Evolutionary conservation across 2,113 vertebrate genomes (phyloP).

Genomic region (Podocnemis expansa): DNA sequence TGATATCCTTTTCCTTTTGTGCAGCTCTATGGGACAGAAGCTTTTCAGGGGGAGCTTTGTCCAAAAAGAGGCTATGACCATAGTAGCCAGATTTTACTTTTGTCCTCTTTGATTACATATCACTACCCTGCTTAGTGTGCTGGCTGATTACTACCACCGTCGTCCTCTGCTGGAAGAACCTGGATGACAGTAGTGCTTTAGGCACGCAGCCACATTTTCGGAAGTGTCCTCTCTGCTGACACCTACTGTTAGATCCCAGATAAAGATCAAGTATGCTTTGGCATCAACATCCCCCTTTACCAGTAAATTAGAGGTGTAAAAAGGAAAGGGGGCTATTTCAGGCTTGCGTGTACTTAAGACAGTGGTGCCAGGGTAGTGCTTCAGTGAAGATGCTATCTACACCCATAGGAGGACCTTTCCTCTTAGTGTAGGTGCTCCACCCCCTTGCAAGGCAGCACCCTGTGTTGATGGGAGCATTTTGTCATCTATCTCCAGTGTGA

Average conservation of each 20-base stretch:
- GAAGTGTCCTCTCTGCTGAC: not conserved
- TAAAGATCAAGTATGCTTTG: not conserved
- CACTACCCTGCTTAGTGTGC: too few relatives aligned
- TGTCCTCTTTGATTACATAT: not conserved
- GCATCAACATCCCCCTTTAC: not conserved
- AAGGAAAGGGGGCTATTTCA: too few relatives aligned
- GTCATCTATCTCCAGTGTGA: too few relatives aligned
- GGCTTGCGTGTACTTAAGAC: too few relatives aligned
- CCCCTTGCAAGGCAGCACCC: too few relatives aligned
- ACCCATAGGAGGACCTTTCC: not conserved
- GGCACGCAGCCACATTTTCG: not conserved
- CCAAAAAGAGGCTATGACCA: not conserved
- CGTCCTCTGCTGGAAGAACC: not conserved
- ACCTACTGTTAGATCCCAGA: not conserved
- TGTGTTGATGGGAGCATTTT: not conserved
- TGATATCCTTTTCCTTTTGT: not conserved
- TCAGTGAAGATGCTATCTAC: not conserved
- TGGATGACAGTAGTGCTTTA: not conserved
- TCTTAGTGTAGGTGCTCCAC: not conserved
- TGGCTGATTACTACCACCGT: too few relatives aligned
- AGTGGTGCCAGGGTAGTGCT: too few relatives aligned
- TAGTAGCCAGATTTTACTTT: not conserved
- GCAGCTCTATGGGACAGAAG: not conserved
- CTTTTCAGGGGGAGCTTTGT: not conserved
- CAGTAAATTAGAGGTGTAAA: too few relatives aligned